Evolutionary conservation across 1,140 invertebrate genomes (phyloP).

Genomic region (Ectropis grisescens): DNA sequence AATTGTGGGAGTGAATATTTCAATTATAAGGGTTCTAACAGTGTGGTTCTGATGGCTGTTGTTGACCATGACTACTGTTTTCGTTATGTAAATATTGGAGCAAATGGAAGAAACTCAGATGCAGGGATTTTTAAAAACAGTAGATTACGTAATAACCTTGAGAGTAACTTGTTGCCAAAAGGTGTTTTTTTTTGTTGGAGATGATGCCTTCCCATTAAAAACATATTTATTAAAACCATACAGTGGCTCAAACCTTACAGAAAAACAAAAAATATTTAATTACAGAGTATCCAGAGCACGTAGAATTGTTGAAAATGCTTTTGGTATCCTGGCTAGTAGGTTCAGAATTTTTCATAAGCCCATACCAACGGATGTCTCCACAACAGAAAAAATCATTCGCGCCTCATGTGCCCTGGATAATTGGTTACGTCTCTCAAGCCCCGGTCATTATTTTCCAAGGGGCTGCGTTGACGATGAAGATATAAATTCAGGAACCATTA

Average conservation of each 20-base stretch:
- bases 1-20: too few relatives aligned
- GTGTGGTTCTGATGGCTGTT: too few relatives aligned
- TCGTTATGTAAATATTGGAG: too few relatives aligned
- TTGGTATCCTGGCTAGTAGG: constrained; percentile 1
- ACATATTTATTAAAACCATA: neutral
- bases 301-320: constrained; percentile 1
- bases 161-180: too few relatives aligned
- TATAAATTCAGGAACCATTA: neutral
- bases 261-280: neutral
- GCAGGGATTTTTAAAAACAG: too few relatives aligned
- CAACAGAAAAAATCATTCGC: neutral
- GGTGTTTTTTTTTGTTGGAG: neutral
- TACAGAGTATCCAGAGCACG: neutral
- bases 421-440: neutral
- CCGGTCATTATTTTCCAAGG: neutral
- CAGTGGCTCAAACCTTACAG: neutral
- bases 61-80: too few relatives aligned
- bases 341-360: constrained; percentile 2
- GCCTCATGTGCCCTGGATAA: neutral
- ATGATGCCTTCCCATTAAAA: neutral
- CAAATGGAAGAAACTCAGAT: too few relatives aligned
- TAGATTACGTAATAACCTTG: too few relatives aligned
- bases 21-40: too few relatives aligned
- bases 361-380: neutral
- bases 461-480: constrained; percentile 1